These are phyloP conservation scores for Leptosomus discolor DNA, from an alignment of 2,113 vertebrate genomes.

Conservation along the genomic window DNA sequence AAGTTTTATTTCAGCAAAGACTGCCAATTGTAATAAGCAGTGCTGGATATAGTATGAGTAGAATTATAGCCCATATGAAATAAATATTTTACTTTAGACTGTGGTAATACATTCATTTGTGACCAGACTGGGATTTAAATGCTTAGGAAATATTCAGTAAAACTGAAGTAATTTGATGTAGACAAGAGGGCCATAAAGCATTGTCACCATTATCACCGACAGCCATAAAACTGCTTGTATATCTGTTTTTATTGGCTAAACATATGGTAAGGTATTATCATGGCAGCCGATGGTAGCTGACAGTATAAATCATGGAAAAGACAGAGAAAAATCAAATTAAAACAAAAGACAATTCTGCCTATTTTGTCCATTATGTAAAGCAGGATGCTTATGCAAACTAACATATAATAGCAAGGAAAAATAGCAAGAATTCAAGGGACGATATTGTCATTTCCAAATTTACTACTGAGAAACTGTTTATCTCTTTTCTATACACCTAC, in stretches of 20 bases:
- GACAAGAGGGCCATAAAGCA: not conserved
- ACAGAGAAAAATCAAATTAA: constrained; percentile 16
- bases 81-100: not conserved
- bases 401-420: constrained; percentile 52
- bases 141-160: not conserved
- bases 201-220: not conserved
- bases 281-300: not conserved
- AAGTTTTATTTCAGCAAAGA: not conserved
- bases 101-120: not conserved
- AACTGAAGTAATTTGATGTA: not conserved
- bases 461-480: not conserved
- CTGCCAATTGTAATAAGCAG: not conserved
- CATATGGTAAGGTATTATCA: not conserved
- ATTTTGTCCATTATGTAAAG: constrained; percentile 39
- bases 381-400: constrained; percentile 46
- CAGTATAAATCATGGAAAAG: not conserved
- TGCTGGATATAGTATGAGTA: not conserved
- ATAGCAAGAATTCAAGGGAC: constrained; percentile 66
- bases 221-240: not conserved
- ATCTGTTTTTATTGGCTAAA: not conserved
- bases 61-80: not conserved
- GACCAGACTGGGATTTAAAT: not conserved
- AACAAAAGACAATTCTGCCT: not conserved
- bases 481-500: not conserved
- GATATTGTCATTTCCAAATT: not conserved